phyloP scores from a whole-genome alignment of 1,140 invertebrate genomes.

The Heliconius congener region DNA sequence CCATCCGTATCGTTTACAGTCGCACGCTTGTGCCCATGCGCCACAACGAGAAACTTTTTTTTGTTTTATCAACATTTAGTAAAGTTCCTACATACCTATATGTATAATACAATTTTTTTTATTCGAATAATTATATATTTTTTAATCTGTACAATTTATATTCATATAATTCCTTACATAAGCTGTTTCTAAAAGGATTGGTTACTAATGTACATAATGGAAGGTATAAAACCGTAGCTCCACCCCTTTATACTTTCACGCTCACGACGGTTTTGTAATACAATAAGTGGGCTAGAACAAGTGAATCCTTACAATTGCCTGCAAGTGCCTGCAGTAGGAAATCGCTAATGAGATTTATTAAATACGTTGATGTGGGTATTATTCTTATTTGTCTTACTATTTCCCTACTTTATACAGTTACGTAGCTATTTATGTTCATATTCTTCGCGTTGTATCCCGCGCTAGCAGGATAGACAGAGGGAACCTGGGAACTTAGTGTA shows the following conservation, averaged over 20 bases:
- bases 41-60: no score
- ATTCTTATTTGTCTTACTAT: background rate
- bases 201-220: background rate
- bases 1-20: no score
- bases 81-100: background rate
- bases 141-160: no score
- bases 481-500: no score
- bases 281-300: conserved; percentile 55
- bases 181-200: no score
- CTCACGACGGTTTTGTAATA: conserved; percentile 65
- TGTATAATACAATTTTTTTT: background rate
- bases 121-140: background rate
- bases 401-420: no score
- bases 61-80: no score
- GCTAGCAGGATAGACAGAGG: no score
- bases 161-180: no score
- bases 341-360: conserved; percentile 66
- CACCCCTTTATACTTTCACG: conserved; percentile 57
- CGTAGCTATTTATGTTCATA: no score
- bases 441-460: no score
- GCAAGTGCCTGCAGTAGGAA: conserved; percentile 49
- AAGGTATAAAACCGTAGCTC: conserved; percentile 24
- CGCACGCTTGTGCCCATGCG: no score
- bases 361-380: conserved; percentile 6
- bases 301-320: conserved; percentile 61